These are phyloP conservation scores for Paracyprichromis sp. DNA, from an alignment of 2,113 vertebrate genomes.

Conservation along the genomic window DNA sequence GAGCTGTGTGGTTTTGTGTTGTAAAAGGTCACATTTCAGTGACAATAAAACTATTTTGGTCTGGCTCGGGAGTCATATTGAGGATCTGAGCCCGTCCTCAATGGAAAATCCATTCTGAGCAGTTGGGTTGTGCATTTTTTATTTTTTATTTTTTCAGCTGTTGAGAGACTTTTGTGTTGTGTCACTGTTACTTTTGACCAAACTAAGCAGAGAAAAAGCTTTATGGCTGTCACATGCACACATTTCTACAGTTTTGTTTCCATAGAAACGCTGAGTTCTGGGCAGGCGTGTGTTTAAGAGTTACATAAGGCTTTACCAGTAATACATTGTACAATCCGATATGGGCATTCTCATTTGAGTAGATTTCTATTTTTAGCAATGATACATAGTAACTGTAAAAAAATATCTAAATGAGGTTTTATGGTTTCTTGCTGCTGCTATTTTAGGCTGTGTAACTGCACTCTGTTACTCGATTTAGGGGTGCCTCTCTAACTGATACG, in stretches of 20 bases:
- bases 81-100: neutral
- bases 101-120: neutral
- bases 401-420: neutral
- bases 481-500: neutral
- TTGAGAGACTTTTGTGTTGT: conserved; percentile 11
- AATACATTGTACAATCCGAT: conserved; percentile 46
- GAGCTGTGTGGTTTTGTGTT: neutral
- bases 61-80: neutral
- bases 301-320: conserved; percentile 66
- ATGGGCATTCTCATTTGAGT: conserved; percentile 45
- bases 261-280: conserved; percentile 68
- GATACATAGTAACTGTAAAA: neutral
- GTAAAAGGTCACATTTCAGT: conserved; percentile 23
- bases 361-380: conserved; percentile 46
- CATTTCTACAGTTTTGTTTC: conserved; percentile 67
- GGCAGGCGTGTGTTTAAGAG: conserved; percentile 57
- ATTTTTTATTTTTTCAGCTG: neutral
- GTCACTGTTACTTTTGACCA: conserved; percentile 47
- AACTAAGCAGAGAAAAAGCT: conserved; percentile 44
- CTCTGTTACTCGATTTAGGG: neutral
- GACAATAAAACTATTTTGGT: neutral
- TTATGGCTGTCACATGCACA: conserved; percentile 54
- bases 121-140: neutral
- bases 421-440: neutral
- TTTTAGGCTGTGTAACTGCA: neutral